Percentiles rank a stretch among this genome's conserved stretches.
phyloP scores from a whole-genome alignment of 2,888 invertebrate species.

The Buathra laborator region DNA sequence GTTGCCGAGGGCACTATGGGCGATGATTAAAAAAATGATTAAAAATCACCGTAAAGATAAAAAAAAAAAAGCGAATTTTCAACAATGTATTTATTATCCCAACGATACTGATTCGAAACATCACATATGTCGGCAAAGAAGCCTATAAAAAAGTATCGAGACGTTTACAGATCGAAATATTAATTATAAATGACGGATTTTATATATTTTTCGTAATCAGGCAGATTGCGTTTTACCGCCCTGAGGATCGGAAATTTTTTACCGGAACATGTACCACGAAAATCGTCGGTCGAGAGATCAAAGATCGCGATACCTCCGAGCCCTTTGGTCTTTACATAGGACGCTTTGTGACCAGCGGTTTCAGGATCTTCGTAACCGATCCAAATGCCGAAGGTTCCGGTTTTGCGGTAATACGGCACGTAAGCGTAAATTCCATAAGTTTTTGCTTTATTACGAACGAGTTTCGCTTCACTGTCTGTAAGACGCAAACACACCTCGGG shows the following conservation, averaged over 20 bases:
- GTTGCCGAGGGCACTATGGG: background rate
- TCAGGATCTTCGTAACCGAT: constrained; percentile 94
- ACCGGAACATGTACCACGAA: constrained; percentile 92
- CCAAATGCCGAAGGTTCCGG: constrained; percentile 91
- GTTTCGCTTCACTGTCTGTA: constrained; percentile 89
- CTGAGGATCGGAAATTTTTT: constrained; percentile 93
- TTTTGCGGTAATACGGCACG: constrained; percentile 87
- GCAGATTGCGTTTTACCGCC: constrained; percentile 87
- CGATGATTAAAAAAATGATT: background rate
- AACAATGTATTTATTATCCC: constrained; percentile 34
- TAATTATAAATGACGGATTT: too few relatives aligned
- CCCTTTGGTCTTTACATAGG: constrained; percentile 90
- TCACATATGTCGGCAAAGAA: background rate
- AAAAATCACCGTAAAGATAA: background rate
- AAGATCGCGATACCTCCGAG: constrained; percentile 92
- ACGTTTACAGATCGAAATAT: too few relatives aligned
- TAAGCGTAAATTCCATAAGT: constrained; percentile 93
- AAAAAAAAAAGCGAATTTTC: constrained; percentile 6
- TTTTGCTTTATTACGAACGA: constrained; percentile 93
- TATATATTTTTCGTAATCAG: too few relatives aligned
- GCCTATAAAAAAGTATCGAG: too few relatives aligned
- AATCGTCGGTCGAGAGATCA: constrained; percentile 93
- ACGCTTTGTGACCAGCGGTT: constrained; percentile 92
- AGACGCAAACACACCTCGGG: constrained; percentile 92
- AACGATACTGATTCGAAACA: background rate